Conservation (phyloP, 2,113 vertebrate genomes). For the Malaclemys terrapin region DNA sequence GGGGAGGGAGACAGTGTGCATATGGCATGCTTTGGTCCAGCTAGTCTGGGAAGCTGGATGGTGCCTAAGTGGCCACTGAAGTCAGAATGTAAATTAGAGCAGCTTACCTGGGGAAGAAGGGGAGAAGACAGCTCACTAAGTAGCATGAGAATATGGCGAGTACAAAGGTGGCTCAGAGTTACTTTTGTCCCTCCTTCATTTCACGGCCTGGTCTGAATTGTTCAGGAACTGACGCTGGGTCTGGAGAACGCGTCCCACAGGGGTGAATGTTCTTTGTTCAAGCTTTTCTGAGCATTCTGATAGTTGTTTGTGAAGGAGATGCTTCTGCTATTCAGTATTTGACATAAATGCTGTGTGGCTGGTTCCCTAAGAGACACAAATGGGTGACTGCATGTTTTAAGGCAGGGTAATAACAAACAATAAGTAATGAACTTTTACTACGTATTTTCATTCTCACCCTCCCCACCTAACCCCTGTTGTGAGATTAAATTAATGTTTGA, state of each 20-base stretch:
- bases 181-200: not conserved
- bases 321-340: not conserved
- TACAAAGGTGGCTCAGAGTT: not conserved
- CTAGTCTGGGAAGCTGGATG: rapidly evolving
- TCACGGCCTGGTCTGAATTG: not conserved
- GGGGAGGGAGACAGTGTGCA: not conserved
- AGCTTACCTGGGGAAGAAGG: not conserved
- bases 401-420: not conserved
- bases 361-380: not conserved
- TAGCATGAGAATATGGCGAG: not conserved
- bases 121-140: rapidly evolving
- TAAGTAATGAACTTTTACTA: not conserved
- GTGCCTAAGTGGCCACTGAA: not conserved
- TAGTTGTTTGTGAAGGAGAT: not conserved
- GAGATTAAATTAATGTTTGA: not conserved
- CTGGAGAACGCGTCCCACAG: not conserved
- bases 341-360: not conserved
- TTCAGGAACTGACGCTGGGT: not conserved
- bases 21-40: rapidly evolving
- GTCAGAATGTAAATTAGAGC: not conserved
- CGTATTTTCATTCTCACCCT: not conserved
- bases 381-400: not conserved
- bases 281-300: not conserved
- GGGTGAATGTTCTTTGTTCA: not conserved
- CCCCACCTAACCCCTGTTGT: not conserved